Percentiles rank a stretch among this genome's conserved stretches.
These are phyloP conservation scores for Julus scandinavius DNA, from an alignment of 2,888 invertebrate genomes.

Conservation along the genomic window DNA sequence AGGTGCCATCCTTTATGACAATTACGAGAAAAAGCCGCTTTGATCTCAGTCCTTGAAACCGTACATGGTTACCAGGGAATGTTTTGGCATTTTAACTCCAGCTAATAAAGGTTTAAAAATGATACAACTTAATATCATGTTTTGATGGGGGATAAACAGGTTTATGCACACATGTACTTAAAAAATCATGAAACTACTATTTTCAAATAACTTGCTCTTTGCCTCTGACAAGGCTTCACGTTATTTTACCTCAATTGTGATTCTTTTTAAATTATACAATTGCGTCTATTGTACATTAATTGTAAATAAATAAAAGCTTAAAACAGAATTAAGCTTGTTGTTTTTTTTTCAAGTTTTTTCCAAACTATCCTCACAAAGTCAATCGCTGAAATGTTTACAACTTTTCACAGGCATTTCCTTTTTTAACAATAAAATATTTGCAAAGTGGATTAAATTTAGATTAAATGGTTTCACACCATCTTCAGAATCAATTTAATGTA, in stretches of 20 bases:
- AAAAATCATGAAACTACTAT: too few species aligned
- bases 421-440: not conserved
- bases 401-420: not conserved
- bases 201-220: not conserved
- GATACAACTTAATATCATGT: not conserved
- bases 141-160: too few species aligned
- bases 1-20: not conserved
- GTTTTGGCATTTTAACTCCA: not conserved
- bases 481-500: not conserved
- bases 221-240: not conserved
- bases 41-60: not conserved
- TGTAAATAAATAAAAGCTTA: not conserved
- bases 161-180: too few species aligned
- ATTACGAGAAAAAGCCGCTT: not conserved
- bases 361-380: not conserved
- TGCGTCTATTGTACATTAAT: constrained; percentile 5
- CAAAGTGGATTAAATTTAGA: not conserved
- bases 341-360: not conserved
- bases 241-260: not conserved
- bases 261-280: constrained; percentile 11
- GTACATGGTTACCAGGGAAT: not conserved
- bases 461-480: not conserved
- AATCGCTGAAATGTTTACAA: not conserved
- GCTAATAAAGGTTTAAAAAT: not conserved
- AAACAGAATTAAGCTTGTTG: not conserved